Percentiles rank a stretch among this genome's conserved stretches.
These are phyloP conservation scores for Astreopora myriophthalma DNA, from an alignment of 64 coral and sea anemone species.

Conservation along the genomic window DNA sequence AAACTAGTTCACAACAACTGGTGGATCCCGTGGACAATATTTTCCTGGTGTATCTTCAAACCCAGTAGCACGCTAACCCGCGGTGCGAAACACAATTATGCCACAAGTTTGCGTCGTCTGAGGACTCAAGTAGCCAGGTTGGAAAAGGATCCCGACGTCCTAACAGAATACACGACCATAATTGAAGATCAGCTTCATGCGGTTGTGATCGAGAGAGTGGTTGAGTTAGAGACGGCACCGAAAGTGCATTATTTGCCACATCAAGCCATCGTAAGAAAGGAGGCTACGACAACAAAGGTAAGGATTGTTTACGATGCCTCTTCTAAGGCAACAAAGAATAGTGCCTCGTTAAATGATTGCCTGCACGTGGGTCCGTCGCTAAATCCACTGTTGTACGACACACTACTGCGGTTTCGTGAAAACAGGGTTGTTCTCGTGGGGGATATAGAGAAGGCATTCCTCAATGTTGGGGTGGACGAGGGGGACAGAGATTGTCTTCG, in stretches of 20 bases:
- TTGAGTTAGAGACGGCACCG: background rate
- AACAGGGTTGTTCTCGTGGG: slow-evolving; percentile 9
- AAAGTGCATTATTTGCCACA: slow-evolving; percentile 20
- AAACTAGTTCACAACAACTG: no score
- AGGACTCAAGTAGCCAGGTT: slow-evolving; percentile 1
- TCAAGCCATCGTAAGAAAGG: background rate
- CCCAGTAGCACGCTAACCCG: no score
- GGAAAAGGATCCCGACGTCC: background rate
- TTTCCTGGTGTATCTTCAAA: no score
- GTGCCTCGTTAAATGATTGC: slow-evolving; percentile 33
- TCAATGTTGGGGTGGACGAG: background rate
- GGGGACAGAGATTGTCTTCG: background rate
- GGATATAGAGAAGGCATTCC: slow-evolving; percentile 41
- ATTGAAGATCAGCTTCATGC: slow-evolving; percentile 9
- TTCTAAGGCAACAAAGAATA: background rate
- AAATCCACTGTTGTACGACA: background rate
- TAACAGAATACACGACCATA: background rate
- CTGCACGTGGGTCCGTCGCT: slow-evolving; percentile 10
- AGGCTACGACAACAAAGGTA: background rate
- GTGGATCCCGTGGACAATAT: no score
- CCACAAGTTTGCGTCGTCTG: background rate
- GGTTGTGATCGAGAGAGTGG: slow-evolving; percentile 14
- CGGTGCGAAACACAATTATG: no score
- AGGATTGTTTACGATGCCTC: slow-evolving; percentile 20
- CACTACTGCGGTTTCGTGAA: background rate